These are phyloP conservation scores for Beroe ovata DNA, from an alignment of 37 sponge, comb jelly and placozoan genomes.

Conservation along the genomic window DNA sequence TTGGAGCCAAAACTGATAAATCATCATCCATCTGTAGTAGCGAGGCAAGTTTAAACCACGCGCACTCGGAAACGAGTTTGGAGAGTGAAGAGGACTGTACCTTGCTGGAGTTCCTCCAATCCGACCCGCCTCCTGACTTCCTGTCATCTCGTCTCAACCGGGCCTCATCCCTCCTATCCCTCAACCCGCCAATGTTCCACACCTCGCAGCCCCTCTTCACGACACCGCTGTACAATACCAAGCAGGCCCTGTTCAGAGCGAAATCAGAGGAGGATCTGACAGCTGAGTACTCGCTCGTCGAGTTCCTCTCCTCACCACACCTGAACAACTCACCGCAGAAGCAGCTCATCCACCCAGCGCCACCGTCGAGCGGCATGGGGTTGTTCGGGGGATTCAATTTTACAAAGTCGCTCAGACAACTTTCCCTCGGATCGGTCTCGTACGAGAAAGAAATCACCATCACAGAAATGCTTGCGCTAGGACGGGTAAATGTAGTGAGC, in stretches of 20 bases:
- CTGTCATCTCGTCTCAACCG: constrained; percentile 10
- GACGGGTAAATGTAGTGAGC: constrained; percentile 25
- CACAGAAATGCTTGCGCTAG: neutral
- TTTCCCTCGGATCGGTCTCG: constrained; percentile 14
- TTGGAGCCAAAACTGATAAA: constrained; percentile 16
- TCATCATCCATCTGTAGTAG: constrained; percentile 47
- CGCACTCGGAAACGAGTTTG: constrained; percentile 26
- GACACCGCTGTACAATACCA: neutral
- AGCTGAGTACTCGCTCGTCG: neutral
- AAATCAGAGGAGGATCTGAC: constrained; percentile 30
- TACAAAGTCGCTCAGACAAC: constrained; percentile 2
- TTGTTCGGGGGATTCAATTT: constrained; percentile 10
- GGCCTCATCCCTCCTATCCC: constrained; percentile 16
- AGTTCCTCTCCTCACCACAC: constrained; percentile 36
- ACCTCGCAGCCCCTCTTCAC: neutral
- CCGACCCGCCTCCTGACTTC: neutral
- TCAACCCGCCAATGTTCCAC: neutral
- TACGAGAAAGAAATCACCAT: neutral
- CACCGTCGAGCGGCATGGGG: neutral
- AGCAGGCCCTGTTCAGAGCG: neutral
- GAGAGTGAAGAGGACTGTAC: constrained; percentile 31
- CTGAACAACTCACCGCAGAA: neutral
- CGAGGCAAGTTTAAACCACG: neutral
- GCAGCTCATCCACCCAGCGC: neutral
- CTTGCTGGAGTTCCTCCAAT: neutral